Conservation (phyloP, 2,797 vertebrate genomes). For the Balearica regulorum region DNA sequence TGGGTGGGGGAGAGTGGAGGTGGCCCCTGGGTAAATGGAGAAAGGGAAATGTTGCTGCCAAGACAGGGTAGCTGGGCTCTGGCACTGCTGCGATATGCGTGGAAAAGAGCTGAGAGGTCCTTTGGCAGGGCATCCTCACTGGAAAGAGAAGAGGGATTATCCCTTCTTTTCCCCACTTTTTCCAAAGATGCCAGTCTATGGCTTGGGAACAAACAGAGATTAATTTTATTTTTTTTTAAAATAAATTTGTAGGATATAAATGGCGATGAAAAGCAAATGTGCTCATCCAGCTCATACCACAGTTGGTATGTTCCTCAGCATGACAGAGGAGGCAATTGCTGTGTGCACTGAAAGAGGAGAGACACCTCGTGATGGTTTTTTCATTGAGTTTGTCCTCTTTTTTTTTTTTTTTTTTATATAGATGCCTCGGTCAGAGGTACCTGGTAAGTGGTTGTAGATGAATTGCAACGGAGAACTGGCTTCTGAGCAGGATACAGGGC, state of each 20-base stretch:
- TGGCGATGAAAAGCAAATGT: neutral
- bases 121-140: neutral
- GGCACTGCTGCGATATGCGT: too few species aligned
- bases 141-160: neutral
- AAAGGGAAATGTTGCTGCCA: neutral
- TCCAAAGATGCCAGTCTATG: neutral
- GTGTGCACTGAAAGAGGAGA: neutral
- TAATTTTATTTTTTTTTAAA: neutral
- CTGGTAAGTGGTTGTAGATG: neutral
- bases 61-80: neutral
- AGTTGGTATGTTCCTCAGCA: neutral
- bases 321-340: neutral
- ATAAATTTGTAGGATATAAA: neutral
- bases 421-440: fast-evolving
- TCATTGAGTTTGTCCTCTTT: neutral
- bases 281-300: neutral
- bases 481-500: neutral
- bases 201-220: neutral
- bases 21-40: neutral
- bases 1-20: neutral
- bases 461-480: neutral
- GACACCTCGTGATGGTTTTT: fast-evolving
- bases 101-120: neutral
- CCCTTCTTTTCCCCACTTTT: neutral
- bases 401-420: neutral